These are phyloP conservation scores for Hydropotes inermis DNA, from an alignment of 2,113 vertebrate genomes.

Conservation along the genomic window DNA sequence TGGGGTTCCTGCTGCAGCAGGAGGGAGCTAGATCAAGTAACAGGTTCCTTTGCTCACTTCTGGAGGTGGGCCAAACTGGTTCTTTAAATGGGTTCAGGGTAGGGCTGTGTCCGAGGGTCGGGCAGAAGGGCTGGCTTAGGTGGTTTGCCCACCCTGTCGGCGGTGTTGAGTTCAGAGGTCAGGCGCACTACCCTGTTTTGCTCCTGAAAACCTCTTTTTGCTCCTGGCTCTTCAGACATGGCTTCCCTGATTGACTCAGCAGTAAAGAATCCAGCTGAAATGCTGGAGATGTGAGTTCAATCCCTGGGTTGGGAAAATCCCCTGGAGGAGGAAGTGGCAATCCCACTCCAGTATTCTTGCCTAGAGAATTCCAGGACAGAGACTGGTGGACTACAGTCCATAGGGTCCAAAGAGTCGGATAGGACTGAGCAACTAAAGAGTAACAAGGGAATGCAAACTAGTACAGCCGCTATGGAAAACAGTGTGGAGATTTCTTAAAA, in stretches of 20 bases:
- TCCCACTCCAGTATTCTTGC: not conserved
- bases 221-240: not conserved
- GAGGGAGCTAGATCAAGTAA: not conserved
- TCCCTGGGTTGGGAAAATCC: not conserved
- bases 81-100: not conserved
- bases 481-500: too few species aligned
- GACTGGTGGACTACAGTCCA: not conserved
- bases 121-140: not conserved
- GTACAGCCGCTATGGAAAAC: too few species aligned
- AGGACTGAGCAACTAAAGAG: not conserved
- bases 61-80: not conserved
- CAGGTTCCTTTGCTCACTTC: not conserved
- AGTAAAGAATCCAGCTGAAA: not conserved
- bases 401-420: not conserved
- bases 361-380: not conserved
- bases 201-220: not conserved
- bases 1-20: not conserved
- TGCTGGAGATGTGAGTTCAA: fast-evolving
- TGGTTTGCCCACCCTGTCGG: not conserved
- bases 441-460: too few species aligned
- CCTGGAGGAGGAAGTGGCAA: not conserved
- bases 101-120: fast-evolving
- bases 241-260: not conserved
- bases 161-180: too few species aligned
- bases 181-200: not conserved